Evolutionary conservation across 1,140 invertebrate species (phyloP), one percentile per base, ranked within the genome.

Genomic region (Ceratosolen solmsi): DNA sequence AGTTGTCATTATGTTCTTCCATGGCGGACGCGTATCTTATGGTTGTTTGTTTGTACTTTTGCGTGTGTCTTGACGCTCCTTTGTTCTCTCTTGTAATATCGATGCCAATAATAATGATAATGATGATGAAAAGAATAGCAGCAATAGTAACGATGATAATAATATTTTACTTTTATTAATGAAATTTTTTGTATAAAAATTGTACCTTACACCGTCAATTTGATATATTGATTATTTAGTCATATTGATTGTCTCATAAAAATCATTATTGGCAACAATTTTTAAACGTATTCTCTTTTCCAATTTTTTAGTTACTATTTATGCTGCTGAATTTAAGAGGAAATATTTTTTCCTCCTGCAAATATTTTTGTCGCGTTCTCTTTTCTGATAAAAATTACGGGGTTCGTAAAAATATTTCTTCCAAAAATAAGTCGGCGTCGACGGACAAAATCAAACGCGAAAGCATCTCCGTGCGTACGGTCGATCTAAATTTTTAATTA

Each of bases 1-100:
- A 85, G 60, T 68, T 36, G 85, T 87, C 79, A 87, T 89, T 89
- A 87, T 87, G 82, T 77, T 85, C 58, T 72, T 82, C 78, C 79
- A 84, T 85, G 83, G 84, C 78, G 82, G 87, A 76, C 13, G 41
- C 5, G 22, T 54, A 58, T 80, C 56, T 51, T 60, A 56, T 25
- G 17, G 33, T 20, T 71, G 17, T 4, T 73, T 73, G 0, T 72
- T 49, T 81, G 41, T 46, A 27, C 15, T 1, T 20, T 70, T 5
- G 17, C 38, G 4, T 49, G 3, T 25, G n/a, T 9, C 58, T 80
- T 36, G 33, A 41, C 33, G 15, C 22, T 73, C 38, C 41, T 58
- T 72, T 36, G 33, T 1, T 27, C 68, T 56, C 77, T 54, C 38
- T 81, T 46, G n/a, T n/a, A n/a, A n/a, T n/a, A n/a, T n/a, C n/a